Base-by-base conservation (phyloP, 2,888 invertebrate species). In the Trichopoda pennipes region DNA sequence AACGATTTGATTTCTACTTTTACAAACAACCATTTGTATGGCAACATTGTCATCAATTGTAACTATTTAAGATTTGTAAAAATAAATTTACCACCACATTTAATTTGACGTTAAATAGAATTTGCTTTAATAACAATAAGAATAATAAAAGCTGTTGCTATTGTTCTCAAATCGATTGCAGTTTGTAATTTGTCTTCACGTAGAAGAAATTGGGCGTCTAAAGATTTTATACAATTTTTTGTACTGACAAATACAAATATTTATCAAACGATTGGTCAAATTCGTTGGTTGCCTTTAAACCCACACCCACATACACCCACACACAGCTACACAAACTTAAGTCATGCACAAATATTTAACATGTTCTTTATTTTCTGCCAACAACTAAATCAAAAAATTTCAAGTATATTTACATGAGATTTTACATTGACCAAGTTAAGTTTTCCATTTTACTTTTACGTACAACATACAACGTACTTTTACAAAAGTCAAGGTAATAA, bases 21-120 rank as follows among this genome's bases (percentile, higher is more conserved):
- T 2, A 17, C 17, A 55, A 73, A 55, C 23, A 58, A 75, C 28
- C 4, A 75, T 66, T 69, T 56, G 35, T 75, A 28, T 6, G 58
- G 55, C 38, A 68, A 56, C 19, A 42, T 68, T 80, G 69, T 75
- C 53, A 69, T 75, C 63, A 80, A 80, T 80, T 75, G 64, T 70
- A 42, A 63, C 35, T 49, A 44, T 70, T 70, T 81, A 19, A 61
- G 81, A 76, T 68, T 70, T 74, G n/a, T n/a, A 19, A 55, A 73
- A 77, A 38, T 63, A 58, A 63, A 77, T 73, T 81, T 68, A 53
- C 56, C 55, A 51, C n/a, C 32, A 44, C 38, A 56, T 49, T n/a
- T 77, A 61, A 69, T 70, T 61, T 44, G 17, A 23, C 3, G 32
- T 28, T 19, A 19, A 17, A 55, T 3, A 53, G 14, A 8, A 49